Conservation (phyloP, 2,888 invertebrate genomes). For the Ichneumoninae sp. region DNA sequence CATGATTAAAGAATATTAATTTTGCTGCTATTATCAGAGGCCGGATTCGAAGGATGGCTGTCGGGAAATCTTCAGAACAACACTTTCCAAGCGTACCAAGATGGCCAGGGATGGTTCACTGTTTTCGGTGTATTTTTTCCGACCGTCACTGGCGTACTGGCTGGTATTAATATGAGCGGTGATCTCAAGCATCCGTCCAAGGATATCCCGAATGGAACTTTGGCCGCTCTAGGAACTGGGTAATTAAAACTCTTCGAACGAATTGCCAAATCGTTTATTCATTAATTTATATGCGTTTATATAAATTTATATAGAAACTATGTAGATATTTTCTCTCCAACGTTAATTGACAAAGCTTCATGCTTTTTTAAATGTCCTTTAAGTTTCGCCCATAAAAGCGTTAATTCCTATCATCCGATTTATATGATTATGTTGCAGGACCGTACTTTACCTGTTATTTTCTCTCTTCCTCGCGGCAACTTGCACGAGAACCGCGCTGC, state of each 20-base stretch:
- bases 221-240: conserved; percentile 96
- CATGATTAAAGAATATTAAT: conserved; percentile 23
- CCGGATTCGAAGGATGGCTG: conserved; percentile 95
- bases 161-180: conserved; percentile 99
- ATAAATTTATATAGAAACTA: no score
- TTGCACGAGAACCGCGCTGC: conserved; percentile 90
- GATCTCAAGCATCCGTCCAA: conserved; percentile 96
- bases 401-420: background rate
- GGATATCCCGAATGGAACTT: conserved; percentile 97
- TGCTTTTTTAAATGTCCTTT: background rate
- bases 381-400: background rate
- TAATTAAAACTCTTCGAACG: conserved; percentile 80
- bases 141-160: conserved; percentile 97
- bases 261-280: background rate
- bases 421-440: conserved; percentile 85
- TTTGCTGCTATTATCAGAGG: conserved; percentile 85
- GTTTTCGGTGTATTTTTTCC: conserved; percentile 99
- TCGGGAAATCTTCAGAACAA: conserved; percentile 92
- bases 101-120: conserved; percentile 96
- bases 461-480: conserved; percentile 96
- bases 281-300: background rate
- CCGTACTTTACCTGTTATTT: conserved; percentile 95
- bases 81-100: conserved; percentile 91
- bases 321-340: no score
- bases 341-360: no score